These are phyloP conservation scores for Theonella swinhoei DNA, from an alignment of 37 sponge, comb jelly and placozoan species.

Conservation along the genomic window DNA sequence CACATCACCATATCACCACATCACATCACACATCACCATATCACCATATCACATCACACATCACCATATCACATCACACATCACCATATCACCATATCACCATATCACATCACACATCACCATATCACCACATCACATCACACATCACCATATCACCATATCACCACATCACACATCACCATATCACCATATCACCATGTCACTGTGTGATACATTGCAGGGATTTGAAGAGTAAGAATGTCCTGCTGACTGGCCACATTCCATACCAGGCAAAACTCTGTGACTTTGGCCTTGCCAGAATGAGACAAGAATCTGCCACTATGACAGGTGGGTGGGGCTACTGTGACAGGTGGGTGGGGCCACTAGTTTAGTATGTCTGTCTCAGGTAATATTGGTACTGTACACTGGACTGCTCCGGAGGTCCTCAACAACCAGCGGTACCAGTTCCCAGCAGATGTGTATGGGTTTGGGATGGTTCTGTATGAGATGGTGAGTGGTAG, in stretches of 20 bases:
- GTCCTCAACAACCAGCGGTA: constrained; percentile 75
- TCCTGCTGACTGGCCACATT: constrained; percentile 53
- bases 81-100: too few relatives aligned
- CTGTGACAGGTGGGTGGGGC: constrained; percentile 67
- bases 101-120: too few relatives aligned
- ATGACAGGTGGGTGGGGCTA: constrained; percentile 68
- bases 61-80: too few relatives aligned
- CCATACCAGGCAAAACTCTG: constrained; percentile 85
- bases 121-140: too few relatives aligned
- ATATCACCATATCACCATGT: too few relatives aligned
- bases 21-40: too few relatives aligned
- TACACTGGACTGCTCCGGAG: constrained; percentile 92
- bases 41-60: too few relatives aligned
- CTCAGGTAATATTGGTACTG: constrained; percentile 87
- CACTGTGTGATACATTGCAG: constrained; percentile 33
- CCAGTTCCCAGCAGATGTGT: constrained; percentile 83
- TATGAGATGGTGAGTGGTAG: constrained; percentile 76
- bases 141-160: too few relatives aligned
- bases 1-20: too few relatives aligned
- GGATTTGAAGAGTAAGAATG: constrained; percentile 86
- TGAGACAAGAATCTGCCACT: constrained; percentile 86
- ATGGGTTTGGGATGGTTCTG: constrained; percentile 88
- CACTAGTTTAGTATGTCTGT: too few relatives aligned
- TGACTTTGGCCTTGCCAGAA: constrained; percentile 87
- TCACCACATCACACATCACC: too few relatives aligned